Conservation (phyloP, 2,888 invertebrate genomes). For the Temnothorax ravouxi region DNA sequence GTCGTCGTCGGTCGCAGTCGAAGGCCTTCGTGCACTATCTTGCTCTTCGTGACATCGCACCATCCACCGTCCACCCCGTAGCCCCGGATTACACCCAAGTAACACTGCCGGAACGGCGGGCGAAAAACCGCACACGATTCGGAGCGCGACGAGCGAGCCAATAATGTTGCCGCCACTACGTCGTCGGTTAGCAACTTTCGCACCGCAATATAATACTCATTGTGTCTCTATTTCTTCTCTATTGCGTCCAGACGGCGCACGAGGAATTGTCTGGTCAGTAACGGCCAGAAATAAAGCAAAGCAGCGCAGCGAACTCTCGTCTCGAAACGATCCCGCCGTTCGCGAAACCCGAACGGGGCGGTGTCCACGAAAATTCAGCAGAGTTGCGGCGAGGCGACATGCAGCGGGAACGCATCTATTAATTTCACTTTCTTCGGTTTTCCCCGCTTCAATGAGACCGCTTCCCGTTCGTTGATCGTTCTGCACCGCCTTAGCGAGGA, state of each 20-base stretch:
- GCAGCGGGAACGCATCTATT: conserved; percentile 13
- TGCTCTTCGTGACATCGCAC: background rate
- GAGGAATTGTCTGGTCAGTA: conserved; percentile 24
- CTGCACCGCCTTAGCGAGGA: conserved; percentile 26
- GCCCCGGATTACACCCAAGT: background rate
- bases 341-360: conserved; percentile 1
- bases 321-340: background rate
- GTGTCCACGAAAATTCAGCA: background rate
- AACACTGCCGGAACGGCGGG: background rate
- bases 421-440: conserved; percentile 43
- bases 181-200: conserved; percentile 30
- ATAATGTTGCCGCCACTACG: conserved; percentile 21
- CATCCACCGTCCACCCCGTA: background rate
- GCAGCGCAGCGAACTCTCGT: background rate
- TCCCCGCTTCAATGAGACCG: conserved; percentile 26
- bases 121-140: conserved; percentile 1
- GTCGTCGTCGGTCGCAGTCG: background rate
- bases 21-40: background rate
- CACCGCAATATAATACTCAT: conserved; percentile 22
- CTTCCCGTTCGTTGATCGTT: conserved; percentile 25
- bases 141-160: conserved; percentile 20
- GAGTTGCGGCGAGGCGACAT: too few species aligned
- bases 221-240: background rate
- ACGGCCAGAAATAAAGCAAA: conserved; percentile 9
- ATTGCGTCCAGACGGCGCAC: background rate